Conservation (phyloP, 1,140 invertebrate species). For the Stegodyphus dumicola region DNA sequence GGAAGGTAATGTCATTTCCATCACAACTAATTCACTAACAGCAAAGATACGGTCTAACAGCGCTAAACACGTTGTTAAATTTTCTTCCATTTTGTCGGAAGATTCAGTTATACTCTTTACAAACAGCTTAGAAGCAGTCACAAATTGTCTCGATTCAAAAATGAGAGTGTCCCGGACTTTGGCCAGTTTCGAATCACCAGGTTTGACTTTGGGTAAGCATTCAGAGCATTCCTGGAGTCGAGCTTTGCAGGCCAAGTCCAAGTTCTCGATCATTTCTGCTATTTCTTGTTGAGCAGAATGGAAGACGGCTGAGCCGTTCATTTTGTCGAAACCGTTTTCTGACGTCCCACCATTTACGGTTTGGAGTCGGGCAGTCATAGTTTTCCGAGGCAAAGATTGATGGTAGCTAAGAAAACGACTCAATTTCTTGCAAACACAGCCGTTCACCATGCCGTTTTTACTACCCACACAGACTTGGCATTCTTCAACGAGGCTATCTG, state of each 20-base stretch:
- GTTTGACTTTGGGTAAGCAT: slow-evolving; percentile 2
- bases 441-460: slow-evolving; percentile 42
- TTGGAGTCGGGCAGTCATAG: slow-evolving; percentile 2
- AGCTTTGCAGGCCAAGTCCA: slow-evolving; percentile 70
- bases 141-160: slow-evolving; percentile 81
- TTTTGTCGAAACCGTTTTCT: slow-evolving; percentile 12
- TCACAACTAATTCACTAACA: slow-evolving; percentile 76
- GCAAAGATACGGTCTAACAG: slow-evolving; percentile 75
- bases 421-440: slow-evolving; percentile 32
- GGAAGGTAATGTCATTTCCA: slow-evolving; percentile 78
- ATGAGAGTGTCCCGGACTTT: slow-evolving; percentile 82
- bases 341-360: slow-evolving; percentile 14
- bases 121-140: slow-evolving; percentile 84
- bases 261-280: slow-evolving; percentile 74
- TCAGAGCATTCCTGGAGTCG: slow-evolving; percentile 51
- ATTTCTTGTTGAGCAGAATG: slow-evolving; percentile 77
- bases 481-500: not conserved
- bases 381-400: slow-evolving; percentile 47
- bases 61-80: slow-evolving; percentile 78
- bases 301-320: slow-evolving; percentile 67
- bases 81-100: slow-evolving; percentile 73
- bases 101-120: slow-evolving; percentile 81
- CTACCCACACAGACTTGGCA: slow-evolving; percentile 20
- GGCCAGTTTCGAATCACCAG: slow-evolving; percentile 43
- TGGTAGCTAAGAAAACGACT: slow-evolving; percentile 44